These are phyloP conservation scores for Jacana jacana DNA, from an alignment of 2,113 vertebrate genomes.

Conservation along the genomic window DNA sequence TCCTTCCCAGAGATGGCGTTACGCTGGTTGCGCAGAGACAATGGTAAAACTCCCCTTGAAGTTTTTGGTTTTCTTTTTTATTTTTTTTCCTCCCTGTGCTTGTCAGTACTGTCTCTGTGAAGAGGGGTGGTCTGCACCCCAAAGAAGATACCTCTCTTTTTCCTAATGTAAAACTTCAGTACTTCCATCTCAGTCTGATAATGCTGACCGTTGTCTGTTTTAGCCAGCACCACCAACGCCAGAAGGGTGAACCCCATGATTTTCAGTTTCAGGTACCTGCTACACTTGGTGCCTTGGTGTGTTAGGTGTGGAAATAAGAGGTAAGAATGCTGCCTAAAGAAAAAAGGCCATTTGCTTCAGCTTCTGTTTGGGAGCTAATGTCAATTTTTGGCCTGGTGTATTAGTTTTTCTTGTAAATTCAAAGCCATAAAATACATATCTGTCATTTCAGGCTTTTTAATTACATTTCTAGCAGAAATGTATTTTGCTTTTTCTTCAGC, in stretches of 20 bases:
- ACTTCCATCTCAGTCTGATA: rapidly evolving
- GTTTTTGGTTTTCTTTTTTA: background rate
- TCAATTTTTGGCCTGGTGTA: background rate
- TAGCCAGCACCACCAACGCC: background rate
- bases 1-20: background rate
- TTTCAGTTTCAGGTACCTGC: background rate
- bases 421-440: background rate
- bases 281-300: rapidly evolving
- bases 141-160: background rate
- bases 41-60: rapidly evolving
- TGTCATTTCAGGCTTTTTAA: background rate
- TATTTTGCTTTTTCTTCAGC: background rate
- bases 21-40: rapidly evolving
- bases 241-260: background rate
- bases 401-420: background rate
- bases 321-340: background rate
- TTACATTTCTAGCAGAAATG: background rate
- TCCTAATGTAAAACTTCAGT: background rate
- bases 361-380: background rate
- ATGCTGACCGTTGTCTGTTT: background rate
- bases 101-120: background rate
- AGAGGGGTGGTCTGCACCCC: background rate
- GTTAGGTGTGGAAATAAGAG: background rate
- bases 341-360: background rate
- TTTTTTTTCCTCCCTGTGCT: background rate